phyloP scores from a whole-genome alignment of 2,113 vertebrate genomes.

The Sphaerodactylus townsendi region DNA sequence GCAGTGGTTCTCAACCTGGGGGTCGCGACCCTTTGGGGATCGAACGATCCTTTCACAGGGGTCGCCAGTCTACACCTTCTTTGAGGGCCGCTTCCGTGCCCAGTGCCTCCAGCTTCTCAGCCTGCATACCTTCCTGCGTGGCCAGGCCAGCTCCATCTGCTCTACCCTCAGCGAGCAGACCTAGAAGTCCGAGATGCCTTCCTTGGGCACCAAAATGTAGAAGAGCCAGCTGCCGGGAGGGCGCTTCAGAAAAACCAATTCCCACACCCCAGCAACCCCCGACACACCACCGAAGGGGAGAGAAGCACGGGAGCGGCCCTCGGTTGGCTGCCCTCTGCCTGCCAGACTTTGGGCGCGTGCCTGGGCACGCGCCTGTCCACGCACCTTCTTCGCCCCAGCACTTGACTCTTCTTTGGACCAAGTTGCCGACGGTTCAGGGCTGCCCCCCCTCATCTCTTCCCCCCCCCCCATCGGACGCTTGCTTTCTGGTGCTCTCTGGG shows the following conservation, averaged over 20 bases:
- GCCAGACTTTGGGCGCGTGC: no score
- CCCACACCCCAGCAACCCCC: no score
- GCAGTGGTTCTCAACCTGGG: no score
- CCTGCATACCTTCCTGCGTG: conserved; percentile 79
- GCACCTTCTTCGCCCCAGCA: not conserved
- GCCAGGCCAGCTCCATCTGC: conserved; percentile 79
- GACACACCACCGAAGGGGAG: no score
- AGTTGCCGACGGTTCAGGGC: not conserved
- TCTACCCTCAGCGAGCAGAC: conserved; percentile 85
- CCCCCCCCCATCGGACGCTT: not conserved
- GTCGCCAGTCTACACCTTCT: conserved; percentile 88
- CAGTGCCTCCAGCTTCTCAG: conserved; percentile 83
- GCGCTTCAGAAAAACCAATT: no score
- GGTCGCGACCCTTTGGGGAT: no score
- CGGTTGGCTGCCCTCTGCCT: no score
- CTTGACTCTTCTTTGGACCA: not conserved
- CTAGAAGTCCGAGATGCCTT: conserved; percentile 85
- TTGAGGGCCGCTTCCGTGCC: conserved; percentile 84
- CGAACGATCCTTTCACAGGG: no score
- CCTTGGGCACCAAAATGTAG: conserved; percentile 85
- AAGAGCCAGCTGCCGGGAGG: not conserved
- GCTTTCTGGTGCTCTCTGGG: not conserved
- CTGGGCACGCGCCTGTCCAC: not conserved
- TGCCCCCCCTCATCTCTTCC: no score
- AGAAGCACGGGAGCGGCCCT: no score